Evolutionary conservation across 2,888 invertebrate genomes (phyloP).

Genomic region (Aelia acuminata): DNA sequence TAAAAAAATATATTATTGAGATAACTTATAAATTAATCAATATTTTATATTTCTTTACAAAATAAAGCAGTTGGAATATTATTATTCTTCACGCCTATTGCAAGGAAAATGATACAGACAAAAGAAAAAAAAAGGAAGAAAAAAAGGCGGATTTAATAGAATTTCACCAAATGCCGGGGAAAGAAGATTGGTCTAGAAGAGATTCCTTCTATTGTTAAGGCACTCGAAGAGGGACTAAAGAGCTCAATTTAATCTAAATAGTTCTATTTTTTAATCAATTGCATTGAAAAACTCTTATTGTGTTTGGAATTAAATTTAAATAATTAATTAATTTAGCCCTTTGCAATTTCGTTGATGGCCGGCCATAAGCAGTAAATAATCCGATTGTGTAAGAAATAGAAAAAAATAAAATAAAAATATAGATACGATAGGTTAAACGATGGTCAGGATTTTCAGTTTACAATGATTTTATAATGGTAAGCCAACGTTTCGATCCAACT

Average conservation of each 20-base stretch:
- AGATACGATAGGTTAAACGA: too few species aligned
- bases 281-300: not conserved
- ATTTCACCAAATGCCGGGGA: not conserved
- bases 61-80: not conserved
- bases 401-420: too few species aligned
- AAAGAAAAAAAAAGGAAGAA: not conserved
- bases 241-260: not conserved
- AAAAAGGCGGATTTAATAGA: not conserved
- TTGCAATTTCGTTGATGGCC: too few species aligned
- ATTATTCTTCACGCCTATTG: not conserved
- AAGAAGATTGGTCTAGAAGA: constrained; percentile 16
- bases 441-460: too few species aligned
- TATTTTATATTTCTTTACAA: too few species aligned
- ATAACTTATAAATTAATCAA: not conserved
- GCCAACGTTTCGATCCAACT: too few species aligned
- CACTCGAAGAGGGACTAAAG: not conserved
- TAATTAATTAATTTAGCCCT: not conserved
- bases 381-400: too few species aligned
- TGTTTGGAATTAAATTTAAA: not conserved
- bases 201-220: not conserved
- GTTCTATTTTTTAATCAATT: not conserved
- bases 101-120: too few species aligned
- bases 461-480: too few species aligned
- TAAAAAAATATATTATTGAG: not conserved
- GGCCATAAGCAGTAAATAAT: too few species aligned